Evolutionary conservation across 2,113 vertebrate species (phyloP).

Genomic region (Gavia stellata): DNA sequence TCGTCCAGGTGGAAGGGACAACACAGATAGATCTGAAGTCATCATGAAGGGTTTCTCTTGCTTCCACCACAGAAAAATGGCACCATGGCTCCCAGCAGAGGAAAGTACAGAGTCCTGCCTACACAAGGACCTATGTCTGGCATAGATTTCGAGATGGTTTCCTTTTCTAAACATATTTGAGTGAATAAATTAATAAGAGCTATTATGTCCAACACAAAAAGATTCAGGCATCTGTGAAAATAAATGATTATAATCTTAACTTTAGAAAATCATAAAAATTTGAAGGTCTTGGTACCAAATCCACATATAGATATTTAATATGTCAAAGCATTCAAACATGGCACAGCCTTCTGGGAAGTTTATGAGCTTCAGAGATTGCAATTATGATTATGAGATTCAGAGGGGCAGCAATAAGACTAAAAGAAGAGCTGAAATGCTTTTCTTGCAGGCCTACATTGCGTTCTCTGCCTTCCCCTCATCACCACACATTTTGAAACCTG

Average conservation of each 20-base stretch:
- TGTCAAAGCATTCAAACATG: background rate
- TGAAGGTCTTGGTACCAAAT: background rate
- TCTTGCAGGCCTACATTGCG: background rate
- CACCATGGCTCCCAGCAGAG: background rate
- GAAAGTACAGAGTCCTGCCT: background rate
- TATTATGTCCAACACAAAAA: background rate
- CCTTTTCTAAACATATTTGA: background rate
- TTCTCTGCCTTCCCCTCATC: background rate
- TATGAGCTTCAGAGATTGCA: background rate
- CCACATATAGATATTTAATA: background rate
- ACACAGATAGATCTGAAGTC: background rate
- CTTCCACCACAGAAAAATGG: background rate
- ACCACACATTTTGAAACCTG: slow-evolving; percentile 2
- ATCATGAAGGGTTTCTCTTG: background rate
- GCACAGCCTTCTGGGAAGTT: background rate
- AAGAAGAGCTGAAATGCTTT: background rate
- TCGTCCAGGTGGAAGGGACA: background rate
- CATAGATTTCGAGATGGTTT: background rate
- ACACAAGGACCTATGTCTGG: background rate
- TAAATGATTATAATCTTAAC: background rate
- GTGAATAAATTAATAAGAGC: background rate
- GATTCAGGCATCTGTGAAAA: background rate
- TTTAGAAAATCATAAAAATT: background rate
- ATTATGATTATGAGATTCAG: too few relatives aligned
- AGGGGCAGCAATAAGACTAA: background rate